These are phyloP conservation scores for Megatriorchis doriae DNA, from an alignment of 2,113 vertebrate genomes.

Conservation along the genomic window DNA sequence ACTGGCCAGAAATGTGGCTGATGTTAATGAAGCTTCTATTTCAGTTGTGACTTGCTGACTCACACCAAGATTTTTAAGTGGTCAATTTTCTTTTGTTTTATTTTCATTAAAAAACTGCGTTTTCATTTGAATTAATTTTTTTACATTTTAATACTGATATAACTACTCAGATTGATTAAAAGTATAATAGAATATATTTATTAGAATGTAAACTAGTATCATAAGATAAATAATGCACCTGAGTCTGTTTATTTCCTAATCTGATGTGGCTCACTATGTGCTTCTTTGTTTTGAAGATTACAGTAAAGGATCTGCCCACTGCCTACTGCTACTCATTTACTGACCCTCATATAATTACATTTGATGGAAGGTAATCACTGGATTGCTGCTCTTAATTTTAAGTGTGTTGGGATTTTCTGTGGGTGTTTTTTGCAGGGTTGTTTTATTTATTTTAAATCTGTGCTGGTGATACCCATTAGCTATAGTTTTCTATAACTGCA, in stretches of 20 bases:
- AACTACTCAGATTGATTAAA: neutral
- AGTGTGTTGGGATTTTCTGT: neutral
- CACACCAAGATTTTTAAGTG: neutral
- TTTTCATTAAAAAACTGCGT: neutral
- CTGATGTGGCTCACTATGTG: neutral
- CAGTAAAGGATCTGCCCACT: conserved; percentile 78
- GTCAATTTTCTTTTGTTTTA: neutral
- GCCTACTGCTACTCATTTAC: conserved; percentile 89
- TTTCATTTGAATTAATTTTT: neutral
- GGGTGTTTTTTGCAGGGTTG: fast-evolving
- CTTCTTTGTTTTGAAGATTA: conserved; percentile 77
- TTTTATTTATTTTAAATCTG: neutral
- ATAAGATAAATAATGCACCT: neutral
- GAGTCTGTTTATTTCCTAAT: neutral
- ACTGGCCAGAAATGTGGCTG: neutral
- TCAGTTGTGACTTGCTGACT: neutral
- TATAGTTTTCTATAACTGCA: neutral
- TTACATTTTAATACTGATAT: neutral
- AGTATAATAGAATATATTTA: neutral
- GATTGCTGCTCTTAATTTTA: neutral
- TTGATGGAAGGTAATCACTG: conserved; percentile 88
- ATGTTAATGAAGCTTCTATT: neutral
- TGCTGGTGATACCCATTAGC: neutral
- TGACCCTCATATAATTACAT: conserved; percentile 90
- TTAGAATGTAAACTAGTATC: neutral